Evolutionary conservation across 1,140 invertebrate species (phyloP).

Genomic region (Pseudomyrmex concolor): DNA sequence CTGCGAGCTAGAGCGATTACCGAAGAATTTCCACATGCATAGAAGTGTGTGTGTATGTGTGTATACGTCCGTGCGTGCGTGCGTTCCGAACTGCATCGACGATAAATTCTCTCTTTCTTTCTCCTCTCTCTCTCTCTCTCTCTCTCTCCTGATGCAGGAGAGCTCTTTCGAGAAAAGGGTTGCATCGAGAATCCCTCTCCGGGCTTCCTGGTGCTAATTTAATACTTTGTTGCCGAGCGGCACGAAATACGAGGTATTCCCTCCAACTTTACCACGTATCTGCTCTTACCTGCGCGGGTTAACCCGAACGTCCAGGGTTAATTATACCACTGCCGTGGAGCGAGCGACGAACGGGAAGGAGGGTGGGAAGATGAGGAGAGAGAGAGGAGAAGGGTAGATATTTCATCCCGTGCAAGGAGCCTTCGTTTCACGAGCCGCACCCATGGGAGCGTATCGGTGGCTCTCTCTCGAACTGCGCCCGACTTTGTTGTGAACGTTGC

Average conservation of each 20-base stretch:
- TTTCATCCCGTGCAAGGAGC: constrained; percentile 61
- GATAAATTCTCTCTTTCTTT: constrained; percentile 40
- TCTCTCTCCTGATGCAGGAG: constrained; percentile 16
- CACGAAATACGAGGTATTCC: constrained; percentile 56
- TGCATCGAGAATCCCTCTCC: constrained; percentile 20
- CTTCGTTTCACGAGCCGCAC: constrained; percentile 52
- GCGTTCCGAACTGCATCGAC: constrained; percentile 46
- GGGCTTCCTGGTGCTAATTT: constrained; percentile 59
- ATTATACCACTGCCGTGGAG: constrained; percentile 58
- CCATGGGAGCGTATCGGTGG: constrained; percentile 54
- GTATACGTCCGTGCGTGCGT: background rate
- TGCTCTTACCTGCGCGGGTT: constrained; percentile 63
- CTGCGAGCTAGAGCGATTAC: constrained; percentile 43
- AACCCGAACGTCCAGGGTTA: constrained; percentile 68
- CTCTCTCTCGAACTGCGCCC: constrained; percentile 22
- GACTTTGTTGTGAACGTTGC: constrained; percentile 42
- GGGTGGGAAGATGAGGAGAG: background rate
- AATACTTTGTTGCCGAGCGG: constrained; percentile 58
- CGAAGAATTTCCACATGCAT: constrained; percentile 42
- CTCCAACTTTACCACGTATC: constrained; percentile 37
- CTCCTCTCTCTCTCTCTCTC: background rate
- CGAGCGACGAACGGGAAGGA: background rate
- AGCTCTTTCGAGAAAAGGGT: constrained; percentile 42
- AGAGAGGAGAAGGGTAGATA: constrained; percentile 53
- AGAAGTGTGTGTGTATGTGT: too few species aligned